phyloP scores from a whole-genome alignment of 2,888 invertebrate species.

The Tetrapedia diversipes region DNA sequence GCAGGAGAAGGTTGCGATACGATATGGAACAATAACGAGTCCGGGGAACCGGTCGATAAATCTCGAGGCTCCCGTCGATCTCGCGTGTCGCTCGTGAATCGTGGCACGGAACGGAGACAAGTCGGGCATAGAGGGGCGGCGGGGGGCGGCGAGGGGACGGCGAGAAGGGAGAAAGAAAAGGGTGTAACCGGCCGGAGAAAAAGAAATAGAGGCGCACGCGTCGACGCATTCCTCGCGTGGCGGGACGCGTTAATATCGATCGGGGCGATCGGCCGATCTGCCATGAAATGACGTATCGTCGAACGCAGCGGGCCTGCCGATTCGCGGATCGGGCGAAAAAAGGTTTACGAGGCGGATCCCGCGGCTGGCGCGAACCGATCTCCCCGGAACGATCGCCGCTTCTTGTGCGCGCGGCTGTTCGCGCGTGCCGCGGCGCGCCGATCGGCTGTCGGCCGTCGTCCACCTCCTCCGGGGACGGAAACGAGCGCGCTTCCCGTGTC shows the following conservation, averaged over 20 bases:
- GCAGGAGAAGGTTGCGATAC: constrained; percentile 1
- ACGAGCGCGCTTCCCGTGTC: constrained; percentile 24
- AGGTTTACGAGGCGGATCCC: constrained; percentile 61
- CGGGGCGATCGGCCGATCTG: constrained; percentile 58
- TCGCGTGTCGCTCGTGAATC: constrained; percentile 31
- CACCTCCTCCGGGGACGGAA: constrained; percentile 30
- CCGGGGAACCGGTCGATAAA: constrained; percentile 58
- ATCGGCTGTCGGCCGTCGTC: constrained; percentile 43
- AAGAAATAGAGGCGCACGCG: constrained; percentile 61
- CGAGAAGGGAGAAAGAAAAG: constrained; percentile 19
- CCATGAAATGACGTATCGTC: constrained; percentile 71
- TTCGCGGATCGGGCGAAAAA: constrained; percentile 63
- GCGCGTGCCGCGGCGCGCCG: constrained; percentile 58
- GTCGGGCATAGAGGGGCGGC: neutral
- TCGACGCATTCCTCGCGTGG: constrained; percentile 68
- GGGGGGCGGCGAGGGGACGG: neutral
- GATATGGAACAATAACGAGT: constrained; percentile 55
- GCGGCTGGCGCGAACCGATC: constrained; percentile 41
- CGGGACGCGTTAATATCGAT: constrained; percentile 69
- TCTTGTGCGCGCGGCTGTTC: constrained; percentile 48
- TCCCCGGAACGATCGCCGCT: constrained; percentile 45
- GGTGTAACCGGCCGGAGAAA: constrained; percentile 36
- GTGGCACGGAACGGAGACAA: constrained; percentile 12
- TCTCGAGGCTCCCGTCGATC: constrained; percentile 52
- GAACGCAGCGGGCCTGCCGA: constrained; percentile 67